Conservation (phyloP, 2,888 invertebrate species). For the Agriopis aurantiaria region DNA sequence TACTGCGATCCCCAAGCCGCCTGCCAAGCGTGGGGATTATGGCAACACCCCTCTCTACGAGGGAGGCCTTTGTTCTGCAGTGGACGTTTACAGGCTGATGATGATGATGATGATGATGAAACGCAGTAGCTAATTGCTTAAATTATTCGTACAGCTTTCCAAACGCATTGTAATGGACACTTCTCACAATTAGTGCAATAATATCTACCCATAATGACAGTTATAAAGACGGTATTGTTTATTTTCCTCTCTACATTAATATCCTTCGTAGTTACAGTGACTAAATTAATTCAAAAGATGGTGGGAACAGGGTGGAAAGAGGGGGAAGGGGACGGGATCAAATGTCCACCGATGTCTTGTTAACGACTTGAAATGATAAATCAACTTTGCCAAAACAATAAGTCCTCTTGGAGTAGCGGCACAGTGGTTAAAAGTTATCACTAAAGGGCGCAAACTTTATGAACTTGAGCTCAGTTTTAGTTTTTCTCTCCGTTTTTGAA, state of each 20-base stretch:
- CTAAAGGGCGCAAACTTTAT: constrained; percentile 15
- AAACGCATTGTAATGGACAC: no score
- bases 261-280: background rate
- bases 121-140: no score
- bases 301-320: background rate
- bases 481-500: background rate
- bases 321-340: constrained; percentile 48
- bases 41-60: no score
- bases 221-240: background rate
- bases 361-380: constrained; percentile 72
- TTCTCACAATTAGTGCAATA: no score
- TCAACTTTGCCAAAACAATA: constrained; percentile 70
- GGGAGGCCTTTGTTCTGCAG: no score
- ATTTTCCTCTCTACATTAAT: background rate
- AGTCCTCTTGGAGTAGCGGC: constrained; percentile 48
- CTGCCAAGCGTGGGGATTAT: no score
- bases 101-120: no score
- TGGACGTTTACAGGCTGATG: no score
- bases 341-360: constrained; percentile 63
- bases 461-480: background rate
- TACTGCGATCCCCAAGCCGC: no score
- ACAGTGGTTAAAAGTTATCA: constrained; percentile 1
- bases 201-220: background rate
- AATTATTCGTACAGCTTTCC: no score
- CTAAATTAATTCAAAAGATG: constrained; percentile 1